Conservation (phyloP, 1,140 invertebrate species). For the Drosophila insularis region DNA sequence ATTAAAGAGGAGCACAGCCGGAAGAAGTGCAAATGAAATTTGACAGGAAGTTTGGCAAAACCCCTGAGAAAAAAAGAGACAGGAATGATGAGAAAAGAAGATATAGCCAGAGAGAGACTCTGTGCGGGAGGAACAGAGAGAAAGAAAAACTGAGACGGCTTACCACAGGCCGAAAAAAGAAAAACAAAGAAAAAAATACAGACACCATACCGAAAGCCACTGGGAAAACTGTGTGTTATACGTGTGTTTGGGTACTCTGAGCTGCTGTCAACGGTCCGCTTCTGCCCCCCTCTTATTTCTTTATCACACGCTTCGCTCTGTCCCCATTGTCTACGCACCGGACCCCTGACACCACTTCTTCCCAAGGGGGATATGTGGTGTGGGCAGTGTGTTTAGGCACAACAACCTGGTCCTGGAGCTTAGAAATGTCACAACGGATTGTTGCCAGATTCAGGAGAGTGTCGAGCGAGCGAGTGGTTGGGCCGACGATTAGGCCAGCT, state of each 20-base stretch:
- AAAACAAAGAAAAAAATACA: not conserved
- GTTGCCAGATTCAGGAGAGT: slow-evolving; percentile 3
- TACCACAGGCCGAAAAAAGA: not conserved
- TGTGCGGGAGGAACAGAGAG: not conserved
- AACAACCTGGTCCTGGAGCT: slow-evolving; percentile 32
- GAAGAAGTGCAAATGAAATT: slow-evolving; percentile 54
- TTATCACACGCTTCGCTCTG: not conserved
- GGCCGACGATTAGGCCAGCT: not conserved
- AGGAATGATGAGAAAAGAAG: not conserved
- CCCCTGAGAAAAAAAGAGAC: not conserved
- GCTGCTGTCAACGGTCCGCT: not conserved
- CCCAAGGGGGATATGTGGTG: not conserved
- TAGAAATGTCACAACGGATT: slow-evolving; percentile 61
- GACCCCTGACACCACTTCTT: not conserved
- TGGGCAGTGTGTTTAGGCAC: slow-evolving; percentile 17
- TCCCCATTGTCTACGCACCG: not conserved
- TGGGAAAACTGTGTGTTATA: slow-evolving; percentile 3
- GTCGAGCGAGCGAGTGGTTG: not conserved
- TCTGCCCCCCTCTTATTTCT: not conserved
- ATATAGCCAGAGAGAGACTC: not conserved
- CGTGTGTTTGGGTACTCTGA: slow-evolving; percentile 8
- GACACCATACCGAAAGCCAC: slow-evolving; percentile 14
- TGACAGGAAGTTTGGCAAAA: slow-evolving; percentile 32
- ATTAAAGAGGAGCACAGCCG: slow-evolving; percentile 21
- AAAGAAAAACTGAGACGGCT: not conserved